Evolutionary conservation across 2,113 vertebrate species (phyloP).

Genomic region (Cavia aperea): DNA sequence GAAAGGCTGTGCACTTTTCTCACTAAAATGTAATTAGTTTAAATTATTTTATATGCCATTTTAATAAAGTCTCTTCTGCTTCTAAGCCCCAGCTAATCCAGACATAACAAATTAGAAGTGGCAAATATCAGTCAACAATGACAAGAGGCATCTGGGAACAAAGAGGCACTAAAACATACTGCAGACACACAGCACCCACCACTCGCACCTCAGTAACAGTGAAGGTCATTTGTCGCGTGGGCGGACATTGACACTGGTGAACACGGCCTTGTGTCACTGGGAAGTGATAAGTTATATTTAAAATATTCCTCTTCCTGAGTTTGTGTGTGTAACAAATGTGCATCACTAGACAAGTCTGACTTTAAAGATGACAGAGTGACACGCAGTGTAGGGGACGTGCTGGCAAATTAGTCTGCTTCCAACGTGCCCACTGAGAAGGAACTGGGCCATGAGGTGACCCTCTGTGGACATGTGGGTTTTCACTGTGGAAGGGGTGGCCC

Average conservation of each 20-base stretch:
- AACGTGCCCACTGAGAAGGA: background rate
- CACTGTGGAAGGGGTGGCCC: background rate
- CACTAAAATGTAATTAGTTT: slow-evolving; percentile 45
- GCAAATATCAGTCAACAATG: slow-evolving; percentile 31
- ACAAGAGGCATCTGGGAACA: slow-evolving; percentile 22
- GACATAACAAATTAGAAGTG: slow-evolving; percentile 34
- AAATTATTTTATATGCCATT: slow-evolving; percentile 44
- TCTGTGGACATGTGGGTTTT: background rate
- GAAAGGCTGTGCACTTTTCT: background rate
- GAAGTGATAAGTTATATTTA: background rate
- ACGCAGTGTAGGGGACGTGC: rapidly evolving
- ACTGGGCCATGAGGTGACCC: background rate
- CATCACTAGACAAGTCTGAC: background rate
- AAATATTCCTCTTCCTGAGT: background rate
- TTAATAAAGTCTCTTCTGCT: slow-evolving; percentile 26
- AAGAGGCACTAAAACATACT: background rate
- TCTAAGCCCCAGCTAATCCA: slow-evolving; percentile 21
- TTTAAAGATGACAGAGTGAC: background rate
- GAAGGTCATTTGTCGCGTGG: background rate
- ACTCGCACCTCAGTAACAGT: too few species aligned
- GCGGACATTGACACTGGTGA: background rate
- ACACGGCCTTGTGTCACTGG: background rate
- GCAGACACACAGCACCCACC: background rate
- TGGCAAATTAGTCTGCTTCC: background rate
- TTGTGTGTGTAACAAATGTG: background rate